These are phyloP conservation scores for Clamator glandarius DNA, from an alignment of 2,797 vertebrate genomes.

Conservation along the genomic window DNA sequence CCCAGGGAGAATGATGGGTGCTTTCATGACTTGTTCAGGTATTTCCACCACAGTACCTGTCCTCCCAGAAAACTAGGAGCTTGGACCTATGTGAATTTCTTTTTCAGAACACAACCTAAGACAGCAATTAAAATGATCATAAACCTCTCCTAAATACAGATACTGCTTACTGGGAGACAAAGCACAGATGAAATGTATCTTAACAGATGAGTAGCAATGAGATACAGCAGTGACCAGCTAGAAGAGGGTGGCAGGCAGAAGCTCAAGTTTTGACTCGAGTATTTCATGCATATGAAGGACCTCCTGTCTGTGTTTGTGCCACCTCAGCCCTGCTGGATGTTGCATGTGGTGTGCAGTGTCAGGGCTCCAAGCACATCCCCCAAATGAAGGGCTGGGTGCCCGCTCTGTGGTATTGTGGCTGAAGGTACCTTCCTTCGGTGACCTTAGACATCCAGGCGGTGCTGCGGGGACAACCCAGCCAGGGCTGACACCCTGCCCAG, in stretches of 20 bases:
- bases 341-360: not conserved
- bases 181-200: not conserved
- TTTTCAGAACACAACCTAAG: not conserved
- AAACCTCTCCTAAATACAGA: not conserved
- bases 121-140: not conserved
- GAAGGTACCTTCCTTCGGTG: not conserved
- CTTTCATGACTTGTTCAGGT: not conserved
- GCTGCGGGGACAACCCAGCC: not conserved
- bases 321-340: not conserved
- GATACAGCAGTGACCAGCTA: not conserved
- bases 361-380: rapidly evolving
- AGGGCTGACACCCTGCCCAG: not conserved
- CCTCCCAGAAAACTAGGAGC: not conserved
- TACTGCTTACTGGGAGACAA: not conserved
- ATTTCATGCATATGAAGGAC: not conserved
- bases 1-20: not conserved
- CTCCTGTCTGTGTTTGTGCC: not conserved
- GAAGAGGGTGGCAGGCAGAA: not conserved
- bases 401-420: rapidly evolving
- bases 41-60: not conserved
- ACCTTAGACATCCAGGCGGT: too few species aligned
- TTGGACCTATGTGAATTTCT: not conserved
- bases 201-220: not conserved
- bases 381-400: rapidly evolving
- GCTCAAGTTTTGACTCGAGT: not conserved